A percentile compares a stretch with the other conserved stretches of the same genome.
Evolutionary conservation across 92 coral and sea anemone genomes (phyloP).

Genomic region (Phenganax marumi): DNA sequence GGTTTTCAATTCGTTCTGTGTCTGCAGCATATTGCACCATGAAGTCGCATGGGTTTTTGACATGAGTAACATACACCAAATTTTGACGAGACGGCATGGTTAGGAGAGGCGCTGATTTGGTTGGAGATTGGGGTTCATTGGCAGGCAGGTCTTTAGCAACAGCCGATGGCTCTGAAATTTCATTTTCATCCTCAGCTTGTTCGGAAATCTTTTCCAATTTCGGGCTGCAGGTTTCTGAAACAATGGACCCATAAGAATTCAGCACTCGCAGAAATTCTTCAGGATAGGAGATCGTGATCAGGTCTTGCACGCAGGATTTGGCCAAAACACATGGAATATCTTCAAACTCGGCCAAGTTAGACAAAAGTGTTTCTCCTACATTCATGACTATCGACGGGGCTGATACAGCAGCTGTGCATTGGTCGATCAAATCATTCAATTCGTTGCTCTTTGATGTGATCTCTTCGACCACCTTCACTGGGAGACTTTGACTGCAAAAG

Average conservation of each 20-base stretch:
- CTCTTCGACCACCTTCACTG: conserved; percentile 53
- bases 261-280: neutral
- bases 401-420: neutral
- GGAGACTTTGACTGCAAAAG: conserved; percentile 51
- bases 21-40: conserved; percentile 89
- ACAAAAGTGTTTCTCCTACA: conserved; percentile 4
- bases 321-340: conserved; percentile 65
- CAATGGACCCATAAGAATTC: conserved; percentile 12
- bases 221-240: conserved; percentile 38
- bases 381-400: neutral
- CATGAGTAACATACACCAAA: conserved; percentile 82
- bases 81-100: conserved; percentile 75
- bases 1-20: conserved; percentile 68
- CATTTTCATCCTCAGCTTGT: conserved; percentile 53
- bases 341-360: conserved; percentile 59
- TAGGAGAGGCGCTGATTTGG: neutral
- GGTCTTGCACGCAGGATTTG: conserved; percentile 20
- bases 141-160: neutral
- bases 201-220: conserved; percentile 74
- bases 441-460: conserved; percentile 52
- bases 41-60: conserved; percentile 82
- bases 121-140: neutral
- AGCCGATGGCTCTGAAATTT: conserved; percentile 26
- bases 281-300: conserved; percentile 25
- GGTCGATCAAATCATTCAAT: conserved; percentile 28